Conservation (phyloP, 2,888 invertebrate genomes). For the Agelastica alni region DNA sequence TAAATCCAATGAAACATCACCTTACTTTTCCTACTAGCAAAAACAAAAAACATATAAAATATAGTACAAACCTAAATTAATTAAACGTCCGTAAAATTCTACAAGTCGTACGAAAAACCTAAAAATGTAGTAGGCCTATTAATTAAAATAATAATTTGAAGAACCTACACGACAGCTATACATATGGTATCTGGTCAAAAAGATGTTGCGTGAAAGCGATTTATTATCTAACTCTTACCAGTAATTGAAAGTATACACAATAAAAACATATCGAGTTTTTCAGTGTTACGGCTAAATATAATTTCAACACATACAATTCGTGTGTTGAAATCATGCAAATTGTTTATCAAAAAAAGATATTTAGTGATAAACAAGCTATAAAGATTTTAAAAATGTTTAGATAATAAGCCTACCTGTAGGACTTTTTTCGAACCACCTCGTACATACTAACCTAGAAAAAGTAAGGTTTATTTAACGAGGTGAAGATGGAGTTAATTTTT, state of each 20-base stretch:
- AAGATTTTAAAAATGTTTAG: neutral
- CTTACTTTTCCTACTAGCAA: slow-evolving; percentile 39
- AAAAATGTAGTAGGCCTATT: too few species aligned
- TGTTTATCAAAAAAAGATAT: neutral
- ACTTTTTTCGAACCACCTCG: slow-evolving; percentile 4
- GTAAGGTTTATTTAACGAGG: slow-evolving; percentile 39
- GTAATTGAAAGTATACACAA: too few species aligned
- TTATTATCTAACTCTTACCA: too few species aligned
- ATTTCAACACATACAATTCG: neutral
- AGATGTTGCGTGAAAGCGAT: too few species aligned
- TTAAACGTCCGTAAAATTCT: slow-evolving; percentile 22
- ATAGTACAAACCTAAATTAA: slow-evolving; percentile 37
- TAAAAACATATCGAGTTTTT: too few species aligned
- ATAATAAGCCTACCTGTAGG: neutral
- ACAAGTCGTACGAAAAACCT: slow-evolving; percentile 12
- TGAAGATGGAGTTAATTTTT: slow-evolving; percentile 35
- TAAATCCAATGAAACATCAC: slow-evolving; percentile 41
- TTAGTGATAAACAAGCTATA: neutral
- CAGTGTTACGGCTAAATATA: too few species aligned
- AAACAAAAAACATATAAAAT: slow-evolving; percentile 29
- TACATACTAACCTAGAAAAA: slow-evolving; percentile 35
- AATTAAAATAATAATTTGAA: too few species aligned
- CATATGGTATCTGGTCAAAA: too few species aligned
- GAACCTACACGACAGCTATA: too few species aligned
- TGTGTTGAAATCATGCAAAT: too few species aligned